A percentile compares a stretch with the other conserved stretches of the same genome.
phyloP scores from a whole-genome alignment of 2,888 invertebrate genomes.

The Netelia fuscicornis region DNA sequence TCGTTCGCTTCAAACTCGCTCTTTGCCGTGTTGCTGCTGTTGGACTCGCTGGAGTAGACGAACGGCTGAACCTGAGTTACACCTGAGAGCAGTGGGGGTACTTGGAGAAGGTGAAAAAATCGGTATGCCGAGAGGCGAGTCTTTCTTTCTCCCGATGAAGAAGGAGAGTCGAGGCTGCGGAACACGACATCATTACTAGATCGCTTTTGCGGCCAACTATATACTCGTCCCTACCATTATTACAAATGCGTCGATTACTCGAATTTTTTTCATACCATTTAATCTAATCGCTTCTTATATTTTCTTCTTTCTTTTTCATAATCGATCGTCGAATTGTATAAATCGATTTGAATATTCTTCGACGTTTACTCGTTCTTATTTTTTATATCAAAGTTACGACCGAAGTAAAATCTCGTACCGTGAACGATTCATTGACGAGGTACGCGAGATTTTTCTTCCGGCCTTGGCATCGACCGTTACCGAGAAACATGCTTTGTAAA shows the following conservation, averaged over 20 bases:
- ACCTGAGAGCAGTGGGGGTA: constrained; percentile 54
- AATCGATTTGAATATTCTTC: no score
- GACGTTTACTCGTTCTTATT: no score
- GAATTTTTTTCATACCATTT: not conserved
- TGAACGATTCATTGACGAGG: no score
- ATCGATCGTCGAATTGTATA: not conserved
- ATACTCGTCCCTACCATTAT: constrained; percentile 14
- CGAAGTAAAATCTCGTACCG: no score
- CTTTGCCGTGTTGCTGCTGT: constrained; percentile 12
- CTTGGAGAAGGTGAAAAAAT: constrained; percentile 62
- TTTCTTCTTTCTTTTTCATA: constrained; percentile 9
- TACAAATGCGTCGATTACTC: constrained; percentile 5
- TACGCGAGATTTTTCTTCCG: no score
- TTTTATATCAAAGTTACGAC: no score
- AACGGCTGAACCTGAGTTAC: constrained; percentile 62
- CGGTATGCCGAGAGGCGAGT: constrained; percentile 65
- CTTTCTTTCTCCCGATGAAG: constrained; percentile 33
- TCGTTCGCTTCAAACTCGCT: constrained; percentile 48
- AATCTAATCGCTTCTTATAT: not conserved
- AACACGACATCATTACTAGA: constrained; percentile 47
- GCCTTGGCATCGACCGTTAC: no score
- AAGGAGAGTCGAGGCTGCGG: constrained; percentile 55
- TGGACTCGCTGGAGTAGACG: constrained; percentile 49
- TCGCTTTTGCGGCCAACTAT: constrained; percentile 25
- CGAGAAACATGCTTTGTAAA: no score